These are phyloP conservation scores for Seladonia tumulorum DNA, from an alignment of 2,888 invertebrate genomes.

Conservation along the genomic window DNA sequence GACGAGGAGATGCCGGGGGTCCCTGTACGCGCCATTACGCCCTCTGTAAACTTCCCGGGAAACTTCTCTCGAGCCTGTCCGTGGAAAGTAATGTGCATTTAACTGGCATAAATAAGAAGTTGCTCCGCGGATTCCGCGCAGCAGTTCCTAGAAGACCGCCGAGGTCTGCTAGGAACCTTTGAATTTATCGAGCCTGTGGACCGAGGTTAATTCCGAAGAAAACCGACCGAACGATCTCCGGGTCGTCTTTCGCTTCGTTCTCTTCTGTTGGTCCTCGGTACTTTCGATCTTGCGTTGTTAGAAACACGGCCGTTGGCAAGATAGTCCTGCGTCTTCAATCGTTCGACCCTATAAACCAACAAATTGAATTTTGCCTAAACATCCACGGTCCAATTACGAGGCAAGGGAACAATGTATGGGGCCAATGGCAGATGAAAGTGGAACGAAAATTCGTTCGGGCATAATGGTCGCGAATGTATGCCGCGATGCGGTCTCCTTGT, in stretches of 20 bases:
- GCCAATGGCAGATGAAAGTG: neutral
- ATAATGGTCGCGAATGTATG: neutral
- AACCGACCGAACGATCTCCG: neutral
- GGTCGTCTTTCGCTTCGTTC: neutral
- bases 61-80: constrained; percentile 60
- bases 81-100: constrained; percentile 67
- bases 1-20: constrained; percentile 54
- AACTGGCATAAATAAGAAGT: constrained; percentile 69
- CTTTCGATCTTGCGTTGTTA: neutral
- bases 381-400: too few species aligned
- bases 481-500: constrained; percentile 11
- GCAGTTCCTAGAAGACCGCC: constrained; percentile 24
- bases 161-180: constrained; percentile 4
- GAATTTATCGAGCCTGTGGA: constrained; percentile 63
- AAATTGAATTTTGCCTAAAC: neutral
- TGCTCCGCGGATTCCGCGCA: constrained; percentile 55
- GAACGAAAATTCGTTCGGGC: constrained; percentile 12
- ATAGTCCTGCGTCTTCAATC: too few species aligned
- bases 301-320: neutral
- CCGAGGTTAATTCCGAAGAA: constrained; percentile 39
- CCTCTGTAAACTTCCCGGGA: constrained; percentile 59
- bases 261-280: neutral
- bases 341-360: neutral
- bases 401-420: neutral
- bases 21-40: constrained; percentile 66